A percentile compares a stretch with the other conserved stretches of the same genome.
Conservation (phyloP, 1,140 invertebrate species). For the Notospermus geniculatus region DNA sequence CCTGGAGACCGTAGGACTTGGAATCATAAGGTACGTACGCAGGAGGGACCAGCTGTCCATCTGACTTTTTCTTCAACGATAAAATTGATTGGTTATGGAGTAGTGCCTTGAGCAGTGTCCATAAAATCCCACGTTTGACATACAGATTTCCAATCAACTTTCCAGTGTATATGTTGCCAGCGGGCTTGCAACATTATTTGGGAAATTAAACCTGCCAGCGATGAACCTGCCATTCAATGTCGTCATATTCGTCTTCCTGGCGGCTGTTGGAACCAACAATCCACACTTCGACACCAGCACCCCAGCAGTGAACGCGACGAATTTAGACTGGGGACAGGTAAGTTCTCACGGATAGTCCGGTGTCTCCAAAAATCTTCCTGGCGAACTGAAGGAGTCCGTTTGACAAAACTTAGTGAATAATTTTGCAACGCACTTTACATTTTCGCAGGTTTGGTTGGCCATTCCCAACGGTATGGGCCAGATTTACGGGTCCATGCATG, state of each 20-base stretch:
- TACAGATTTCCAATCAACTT: not conserved
- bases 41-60: too few species aligned
- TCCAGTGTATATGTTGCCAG: slow-evolving; percentile 7
- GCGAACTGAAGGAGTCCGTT: too few species aligned
- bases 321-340: too few species aligned
- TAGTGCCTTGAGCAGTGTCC: not conserved
- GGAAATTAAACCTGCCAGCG: not conserved
- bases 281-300: not conserved
- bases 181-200: not conserved
- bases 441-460: not conserved
- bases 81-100: too few species aligned
- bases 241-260: slow-evolving; percentile 5
- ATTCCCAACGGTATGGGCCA: slow-evolving; percentile 1
- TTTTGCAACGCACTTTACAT: too few species aligned
- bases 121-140: not conserved
- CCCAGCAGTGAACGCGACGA: too few species aligned
- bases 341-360: too few species aligned
- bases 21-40: too few species aligned
- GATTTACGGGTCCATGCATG: not conserved
- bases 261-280: slow-evolving; percentile 2
- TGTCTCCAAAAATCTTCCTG: too few species aligned
- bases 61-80: too few species aligned
- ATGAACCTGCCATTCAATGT: slow-evolving; percentile 4
- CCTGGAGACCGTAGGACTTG: too few species aligned
- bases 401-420: too few species aligned